Evolutionary conservation across 2,113 vertebrate genomes (phyloP).

Genomic region (Acanthisitta chloris): DNA sequence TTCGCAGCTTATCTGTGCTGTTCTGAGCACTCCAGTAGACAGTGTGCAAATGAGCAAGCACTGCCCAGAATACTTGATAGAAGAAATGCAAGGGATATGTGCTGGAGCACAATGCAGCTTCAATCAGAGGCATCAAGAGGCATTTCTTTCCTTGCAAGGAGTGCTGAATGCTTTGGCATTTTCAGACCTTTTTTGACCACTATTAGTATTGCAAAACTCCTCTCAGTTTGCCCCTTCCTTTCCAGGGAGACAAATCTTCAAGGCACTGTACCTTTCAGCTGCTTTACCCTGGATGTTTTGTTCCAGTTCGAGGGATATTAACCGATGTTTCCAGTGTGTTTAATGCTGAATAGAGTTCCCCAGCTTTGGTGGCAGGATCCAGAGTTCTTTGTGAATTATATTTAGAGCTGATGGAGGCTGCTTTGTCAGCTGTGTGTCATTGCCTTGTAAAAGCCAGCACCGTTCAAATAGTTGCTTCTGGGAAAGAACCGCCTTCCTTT

Average conservation of each 20-base stretch:
- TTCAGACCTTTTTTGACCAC: not conserved
- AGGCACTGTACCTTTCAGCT: not conserved
- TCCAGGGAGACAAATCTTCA: not conserved
- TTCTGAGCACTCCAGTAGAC: not conserved
- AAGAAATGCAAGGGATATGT: not conserved
- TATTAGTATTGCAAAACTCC: not conserved
- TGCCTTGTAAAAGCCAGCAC: conserved; percentile 11
- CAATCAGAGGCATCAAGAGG: not conserved
- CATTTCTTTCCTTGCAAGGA: not conserved
- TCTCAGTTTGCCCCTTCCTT: not conserved
- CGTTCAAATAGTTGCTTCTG: not conserved
- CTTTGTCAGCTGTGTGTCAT: conserved; percentile 4
- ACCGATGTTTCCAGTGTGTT: not conserved
- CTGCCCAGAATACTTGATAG: not conserved
- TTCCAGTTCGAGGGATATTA: not conserved
- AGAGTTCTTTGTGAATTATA: conserved; percentile 23
- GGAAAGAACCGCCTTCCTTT: not conserved
- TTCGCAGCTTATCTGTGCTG: not conserved
- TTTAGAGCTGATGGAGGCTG: conserved; percentile 2
- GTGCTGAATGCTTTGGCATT: not conserved
- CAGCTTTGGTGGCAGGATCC: not conserved
- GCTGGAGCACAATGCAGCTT: not conserved
- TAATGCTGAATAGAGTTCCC: not conserved
- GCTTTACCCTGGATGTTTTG: not conserved
- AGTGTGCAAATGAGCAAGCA: not conserved